A percentile compares a stretch with the other conserved stretches of the same genome.
These are phyloP conservation scores for Plestiodon gilberti DNA, from an alignment of 2,113 vertebrate species.

Conservation along the genomic window DNA sequence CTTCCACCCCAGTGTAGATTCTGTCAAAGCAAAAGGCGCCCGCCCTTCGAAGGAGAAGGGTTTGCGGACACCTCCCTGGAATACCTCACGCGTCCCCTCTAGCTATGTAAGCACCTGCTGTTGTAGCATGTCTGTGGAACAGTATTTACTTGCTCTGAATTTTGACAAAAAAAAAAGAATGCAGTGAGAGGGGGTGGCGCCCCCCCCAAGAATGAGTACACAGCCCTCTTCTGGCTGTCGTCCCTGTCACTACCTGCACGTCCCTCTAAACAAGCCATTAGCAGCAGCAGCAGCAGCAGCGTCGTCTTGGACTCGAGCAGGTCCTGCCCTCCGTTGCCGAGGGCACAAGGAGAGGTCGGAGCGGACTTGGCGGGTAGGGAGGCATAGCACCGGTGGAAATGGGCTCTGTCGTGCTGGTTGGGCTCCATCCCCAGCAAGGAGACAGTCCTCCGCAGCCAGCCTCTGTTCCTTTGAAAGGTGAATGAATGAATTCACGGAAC, in stretches of 20 bases:
- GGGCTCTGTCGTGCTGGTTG: background rate
- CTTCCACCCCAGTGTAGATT: conserved; percentile 65
- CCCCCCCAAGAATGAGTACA: conserved; percentile 35
- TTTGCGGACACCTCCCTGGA: conserved; percentile 49
- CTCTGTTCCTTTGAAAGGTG: background rate
- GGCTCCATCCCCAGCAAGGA: background rate
- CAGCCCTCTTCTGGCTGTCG: background rate
- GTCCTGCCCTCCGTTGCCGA: background rate
- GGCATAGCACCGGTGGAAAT: conserved; percentile 6
- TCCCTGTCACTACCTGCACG: background rate
- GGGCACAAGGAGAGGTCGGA: background rate
- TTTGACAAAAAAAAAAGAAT: background rate
- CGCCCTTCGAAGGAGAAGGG: conserved; percentile 51
- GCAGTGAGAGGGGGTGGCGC: conserved; percentile 3
- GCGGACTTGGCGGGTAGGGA: background rate
- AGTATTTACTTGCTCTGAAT: background rate
- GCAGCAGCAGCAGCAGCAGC: background rate
- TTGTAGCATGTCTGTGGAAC: conserved; percentile 57
- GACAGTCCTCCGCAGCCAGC: conserved; percentile 4
- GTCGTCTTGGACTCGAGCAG: rapidly evolving
- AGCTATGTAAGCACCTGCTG: conserved; percentile 55
- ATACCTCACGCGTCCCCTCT: conserved; percentile 55
- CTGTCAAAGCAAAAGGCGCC: conserved; percentile 59
- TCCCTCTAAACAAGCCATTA: too few relatives aligned
- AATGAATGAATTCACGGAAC: too few relatives aligned